Evolutionary conservation across 2,888 invertebrate genomes (phyloP).

Genomic region (Chrysina gloriosa): DNA sequence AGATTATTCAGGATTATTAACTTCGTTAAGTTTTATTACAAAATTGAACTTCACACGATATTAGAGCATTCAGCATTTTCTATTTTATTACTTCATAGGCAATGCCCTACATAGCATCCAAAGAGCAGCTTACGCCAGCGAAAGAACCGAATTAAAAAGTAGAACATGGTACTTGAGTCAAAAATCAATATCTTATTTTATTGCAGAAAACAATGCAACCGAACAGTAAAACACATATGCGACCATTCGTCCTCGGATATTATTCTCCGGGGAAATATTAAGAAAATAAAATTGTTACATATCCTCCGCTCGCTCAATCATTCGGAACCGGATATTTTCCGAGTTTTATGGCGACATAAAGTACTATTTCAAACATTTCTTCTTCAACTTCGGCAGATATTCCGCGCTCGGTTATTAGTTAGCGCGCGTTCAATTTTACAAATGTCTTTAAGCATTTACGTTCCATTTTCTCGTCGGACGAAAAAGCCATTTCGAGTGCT

Average conservation of each 20-base stretch:
- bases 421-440: constrained; percentile 30
- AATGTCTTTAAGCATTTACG: constrained; percentile 30
- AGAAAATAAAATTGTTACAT: constrained; percentile 37
- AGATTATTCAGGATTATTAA: no score
- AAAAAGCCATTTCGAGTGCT: constrained; percentile 14
- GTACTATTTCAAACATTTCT: constrained; percentile 36
- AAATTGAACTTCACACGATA: no score
- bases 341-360: constrained; percentile 34
- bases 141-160: neutral
- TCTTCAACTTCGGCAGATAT: constrained; percentile 21
- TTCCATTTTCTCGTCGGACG: constrained; percentile 23
- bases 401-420: constrained; percentile 25
- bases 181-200: constrained; percentile 28
- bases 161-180: neutral
- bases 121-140: neutral
- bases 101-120: neutral
- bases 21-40: no score
- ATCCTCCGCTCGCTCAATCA: constrained; percentile 30
- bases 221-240: constrained; percentile 35
- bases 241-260: constrained; percentile 29
- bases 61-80: no score
- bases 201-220: constrained; percentile 27
- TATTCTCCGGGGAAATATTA: constrained; percentile 35
- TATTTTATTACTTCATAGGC: no score
- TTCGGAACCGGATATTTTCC: constrained; percentile 27